These are phyloP conservation scores for Selenia dentaria DNA, from an alignment of 2,888 invertebrate genomes.

Conservation along the genomic window DNA sequence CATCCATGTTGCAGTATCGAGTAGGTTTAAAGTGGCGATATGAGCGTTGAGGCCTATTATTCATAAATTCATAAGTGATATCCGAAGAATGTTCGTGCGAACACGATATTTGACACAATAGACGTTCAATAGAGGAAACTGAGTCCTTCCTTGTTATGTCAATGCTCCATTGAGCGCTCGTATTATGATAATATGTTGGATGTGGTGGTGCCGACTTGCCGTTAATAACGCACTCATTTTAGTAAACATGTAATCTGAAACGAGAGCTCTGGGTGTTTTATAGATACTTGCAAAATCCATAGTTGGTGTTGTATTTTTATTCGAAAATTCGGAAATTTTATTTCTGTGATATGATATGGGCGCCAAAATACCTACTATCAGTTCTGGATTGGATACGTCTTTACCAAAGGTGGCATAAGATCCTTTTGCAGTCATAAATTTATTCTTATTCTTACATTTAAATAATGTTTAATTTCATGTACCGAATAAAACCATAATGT, in stretches of 20 bases:
- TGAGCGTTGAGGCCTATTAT: conserved; percentile 16
- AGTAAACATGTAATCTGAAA: conserved; percentile 67
- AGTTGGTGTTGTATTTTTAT: too few species aligned
- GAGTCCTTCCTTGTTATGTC: conserved; percentile 61
- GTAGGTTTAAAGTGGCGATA: conserved; percentile 7
- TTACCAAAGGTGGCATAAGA: too few species aligned
- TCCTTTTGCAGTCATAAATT: too few species aligned
- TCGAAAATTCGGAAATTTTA: too few species aligned
- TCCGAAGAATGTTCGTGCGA: conserved; percentile 33
- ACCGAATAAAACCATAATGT: too few species aligned
- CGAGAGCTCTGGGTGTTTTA: conserved; percentile 39
- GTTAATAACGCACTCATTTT: conserved; percentile 41
- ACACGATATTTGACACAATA: conserved; percentile 39
- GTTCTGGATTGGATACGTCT: too few species aligned
- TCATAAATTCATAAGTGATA: conserved; percentile 19
- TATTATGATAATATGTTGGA: conserved; percentile 73
- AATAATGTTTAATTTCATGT: too few species aligned
- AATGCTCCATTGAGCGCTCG: conserved; percentile 50
- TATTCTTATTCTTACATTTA: too few species aligned
- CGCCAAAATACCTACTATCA: too few species aligned
- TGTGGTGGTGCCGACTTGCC: conserved; percentile 41
- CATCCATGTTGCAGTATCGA: not conserved
- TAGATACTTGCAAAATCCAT: too few species aligned
- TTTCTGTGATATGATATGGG: too few species aligned
- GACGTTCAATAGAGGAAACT: conserved; percentile 37